phyloP scores from a whole-genome alignment of 1,140 invertebrate genomes.

The Papilio helenus region DNA sequence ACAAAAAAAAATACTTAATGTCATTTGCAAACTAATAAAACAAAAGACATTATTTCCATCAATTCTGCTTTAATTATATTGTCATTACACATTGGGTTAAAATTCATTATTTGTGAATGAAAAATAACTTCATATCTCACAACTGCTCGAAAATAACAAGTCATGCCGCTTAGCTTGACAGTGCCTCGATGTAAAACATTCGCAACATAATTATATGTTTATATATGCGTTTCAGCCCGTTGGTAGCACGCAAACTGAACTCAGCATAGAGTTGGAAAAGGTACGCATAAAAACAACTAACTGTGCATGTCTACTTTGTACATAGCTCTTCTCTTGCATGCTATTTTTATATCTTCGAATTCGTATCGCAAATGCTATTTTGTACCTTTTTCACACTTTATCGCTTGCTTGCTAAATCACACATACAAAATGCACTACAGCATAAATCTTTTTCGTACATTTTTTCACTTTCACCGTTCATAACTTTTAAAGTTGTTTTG shows the following conservation, averaged over 20 bases:
- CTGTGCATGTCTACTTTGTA: slow-evolving; percentile 63
- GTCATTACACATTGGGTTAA: too few relatives aligned
- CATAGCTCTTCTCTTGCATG: slow-evolving; percentile 57
- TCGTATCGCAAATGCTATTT: slow-evolving; percentile 44
- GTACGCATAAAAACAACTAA: slow-evolving; percentile 79
- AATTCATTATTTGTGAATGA: neutral
- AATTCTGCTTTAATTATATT: too few relatives aligned
- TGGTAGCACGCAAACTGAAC: slow-evolving; percentile 81
- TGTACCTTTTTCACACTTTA: slow-evolving; percentile 76
- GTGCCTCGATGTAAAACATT: slow-evolving; percentile 47
- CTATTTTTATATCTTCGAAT: slow-evolving; percentile 44
- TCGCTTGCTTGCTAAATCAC: slow-evolving; percentile 38
- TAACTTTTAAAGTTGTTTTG: neutral
- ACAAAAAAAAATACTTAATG: neutral
- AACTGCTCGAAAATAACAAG: slow-evolving; percentile 29
- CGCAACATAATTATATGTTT: slow-evolving; percentile 66
- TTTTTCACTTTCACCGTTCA: neutral
- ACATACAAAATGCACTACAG: neutral
- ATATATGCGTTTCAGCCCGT: slow-evolving; percentile 83
- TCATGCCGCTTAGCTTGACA: slow-evolving; percentile 55
- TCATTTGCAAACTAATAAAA: too few relatives aligned
- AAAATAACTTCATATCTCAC: neutral
- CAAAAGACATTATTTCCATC: too few relatives aligned
- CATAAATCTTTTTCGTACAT: neutral
- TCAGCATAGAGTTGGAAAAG: slow-evolving; percentile 83